These are phyloP conservation scores for Eilema depressum DNA, from an alignment of 2,888 invertebrate genomes.

Conservation along the genomic window DNA sequence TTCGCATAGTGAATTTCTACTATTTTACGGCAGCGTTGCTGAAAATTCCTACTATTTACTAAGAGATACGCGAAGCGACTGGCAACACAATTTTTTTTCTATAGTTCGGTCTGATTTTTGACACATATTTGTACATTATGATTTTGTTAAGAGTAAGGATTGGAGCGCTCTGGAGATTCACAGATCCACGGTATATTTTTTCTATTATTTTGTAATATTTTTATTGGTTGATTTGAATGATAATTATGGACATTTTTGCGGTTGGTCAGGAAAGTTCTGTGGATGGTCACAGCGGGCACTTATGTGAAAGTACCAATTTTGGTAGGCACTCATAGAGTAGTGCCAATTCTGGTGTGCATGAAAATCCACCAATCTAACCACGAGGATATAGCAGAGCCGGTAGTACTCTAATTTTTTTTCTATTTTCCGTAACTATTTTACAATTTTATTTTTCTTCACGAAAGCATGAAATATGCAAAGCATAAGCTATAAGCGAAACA, in stretches of 20 bases:
- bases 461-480: neutral
- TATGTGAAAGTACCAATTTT: neutral
- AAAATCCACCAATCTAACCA: neutral
- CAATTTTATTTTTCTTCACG: neutral
- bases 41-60: slow-evolving; percentile 18
- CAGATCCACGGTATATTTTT: slow-evolving; percentile 23
- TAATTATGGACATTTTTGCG: neutral
- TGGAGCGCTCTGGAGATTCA: slow-evolving; percentile 32
- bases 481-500: neutral
- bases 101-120: slow-evolving; percentile 63
- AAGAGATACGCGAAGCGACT: slow-evolving; percentile 28
- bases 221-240: neutral
- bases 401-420: neutral
- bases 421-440: neutral
- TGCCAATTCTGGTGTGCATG: neutral
- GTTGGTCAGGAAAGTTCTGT: neutral
- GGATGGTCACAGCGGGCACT: neutral
- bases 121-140: slow-evolving; percentile 78
- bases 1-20: neutral
- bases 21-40: slow-evolving; percentile 3
- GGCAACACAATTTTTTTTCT: slow-evolving; percentile 41
- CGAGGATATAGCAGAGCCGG: neutral
- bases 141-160: slow-evolving; percentile 54
- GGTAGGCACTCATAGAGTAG: neutral
- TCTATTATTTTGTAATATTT: neutral